phyloP scores from a whole-genome alignment of 2,888 invertebrate genomes.

The Pedicia rivosa region DNA sequence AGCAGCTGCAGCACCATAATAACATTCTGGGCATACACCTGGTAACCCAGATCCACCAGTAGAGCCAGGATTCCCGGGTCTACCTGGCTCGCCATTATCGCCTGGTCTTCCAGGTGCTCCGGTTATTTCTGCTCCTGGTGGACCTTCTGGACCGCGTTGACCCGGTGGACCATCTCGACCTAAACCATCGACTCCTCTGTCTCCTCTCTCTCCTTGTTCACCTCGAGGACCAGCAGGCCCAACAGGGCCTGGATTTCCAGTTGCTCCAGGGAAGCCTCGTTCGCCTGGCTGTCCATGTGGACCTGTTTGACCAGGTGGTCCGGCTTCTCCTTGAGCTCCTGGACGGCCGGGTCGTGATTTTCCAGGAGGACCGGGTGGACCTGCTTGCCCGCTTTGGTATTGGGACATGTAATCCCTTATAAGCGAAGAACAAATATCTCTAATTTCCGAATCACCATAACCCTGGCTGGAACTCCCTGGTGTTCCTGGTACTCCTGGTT shows the following conservation, averaged over 20 bases:
- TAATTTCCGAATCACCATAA: constrained; percentile 13
- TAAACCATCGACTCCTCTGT: constrained; percentile 50
- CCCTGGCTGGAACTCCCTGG: constrained; percentile 37
- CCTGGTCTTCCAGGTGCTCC: constrained; percentile 56
- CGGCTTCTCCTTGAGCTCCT: constrained; percentile 36
- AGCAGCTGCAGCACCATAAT: constrained; percentile 20
- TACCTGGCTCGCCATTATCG: constrained; percentile 57
- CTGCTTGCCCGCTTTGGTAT: constrained; percentile 27
- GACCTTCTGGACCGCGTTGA: constrained; percentile 48
- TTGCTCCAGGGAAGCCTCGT: constrained; percentile 53
- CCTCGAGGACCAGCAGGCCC: constrained; percentile 38
- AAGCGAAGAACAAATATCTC: constrained; percentile 68
- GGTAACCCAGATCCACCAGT: constrained; percentile 43
- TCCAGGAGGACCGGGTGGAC: constrained; percentile 44
- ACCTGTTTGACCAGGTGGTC: constrained; percentile 37
- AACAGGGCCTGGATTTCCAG: constrained; percentile 50
- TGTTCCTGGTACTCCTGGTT: constrained; percentile 45
- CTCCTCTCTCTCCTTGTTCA: constrained; percentile 57
- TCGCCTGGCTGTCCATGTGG: constrained; percentile 41
- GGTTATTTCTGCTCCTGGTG: constrained; percentile 48
- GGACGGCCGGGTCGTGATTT: constrained; percentile 47
- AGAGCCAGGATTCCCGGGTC: constrained; percentile 48
- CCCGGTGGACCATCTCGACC: constrained; percentile 61
- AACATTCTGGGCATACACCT: constrained; percentile 24
- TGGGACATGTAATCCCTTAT: background rate